Conservation (phyloP, 2,113 vertebrate genomes). For the Ondatra zibethicus region DNA sequence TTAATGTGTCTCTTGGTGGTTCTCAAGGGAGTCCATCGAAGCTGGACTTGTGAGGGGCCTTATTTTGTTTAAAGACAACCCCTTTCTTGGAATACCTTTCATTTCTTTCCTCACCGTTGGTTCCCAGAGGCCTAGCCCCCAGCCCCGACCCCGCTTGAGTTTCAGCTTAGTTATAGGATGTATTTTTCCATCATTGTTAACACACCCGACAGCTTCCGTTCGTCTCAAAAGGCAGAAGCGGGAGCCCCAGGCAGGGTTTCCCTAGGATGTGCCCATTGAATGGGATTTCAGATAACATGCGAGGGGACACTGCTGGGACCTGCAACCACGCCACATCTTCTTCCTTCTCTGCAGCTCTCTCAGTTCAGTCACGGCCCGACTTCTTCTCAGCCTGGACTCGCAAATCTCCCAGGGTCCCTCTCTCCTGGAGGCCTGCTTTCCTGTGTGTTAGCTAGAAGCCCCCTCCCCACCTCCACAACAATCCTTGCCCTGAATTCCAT, state of each 20-base stretch:
- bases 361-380: background rate
- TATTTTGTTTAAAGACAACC: constrained; percentile 2
- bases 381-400: background rate
- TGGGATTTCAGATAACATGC: background rate
- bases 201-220: background rate
- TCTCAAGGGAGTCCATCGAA: background rate
- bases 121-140: background rate
- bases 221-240: background rate
- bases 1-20: background rate
- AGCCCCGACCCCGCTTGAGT: background rate
- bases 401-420: background rate
- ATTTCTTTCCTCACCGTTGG: background rate
- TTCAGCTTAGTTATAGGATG: background rate
- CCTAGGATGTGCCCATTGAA: background rate
- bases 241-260: background rate
- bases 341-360: background rate
- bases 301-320: background rate
- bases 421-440: background rate
- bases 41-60: background rate
- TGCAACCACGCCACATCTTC: background rate
- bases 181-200: background rate
- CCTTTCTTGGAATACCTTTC: background rate
- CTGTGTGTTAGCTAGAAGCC: background rate
- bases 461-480: background rate
- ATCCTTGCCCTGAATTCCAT: constrained; percentile 17